Evolutionary conservation across 2,113 vertebrate genomes (phyloP).

Genomic region (Barnardius zonarius): DNA sequence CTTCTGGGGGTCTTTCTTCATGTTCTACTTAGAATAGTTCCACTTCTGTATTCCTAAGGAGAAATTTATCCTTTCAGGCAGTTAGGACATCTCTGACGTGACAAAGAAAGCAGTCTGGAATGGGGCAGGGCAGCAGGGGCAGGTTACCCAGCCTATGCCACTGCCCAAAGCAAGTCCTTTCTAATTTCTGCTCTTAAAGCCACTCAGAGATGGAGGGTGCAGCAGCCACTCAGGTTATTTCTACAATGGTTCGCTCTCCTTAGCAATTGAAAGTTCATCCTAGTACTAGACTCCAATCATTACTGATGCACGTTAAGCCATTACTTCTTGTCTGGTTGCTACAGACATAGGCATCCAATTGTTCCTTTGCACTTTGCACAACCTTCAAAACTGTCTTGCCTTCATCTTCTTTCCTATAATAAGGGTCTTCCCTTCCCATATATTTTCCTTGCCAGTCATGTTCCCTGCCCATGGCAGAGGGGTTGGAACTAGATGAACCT

Average conservation of each 20-base stretch:
- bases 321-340: background rate
- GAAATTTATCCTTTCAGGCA: background rate
- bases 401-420: background rate
- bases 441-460: background rate
- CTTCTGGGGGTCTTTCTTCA: background rate
- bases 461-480: background rate
- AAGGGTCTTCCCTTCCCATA: background rate
- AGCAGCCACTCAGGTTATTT: background rate
- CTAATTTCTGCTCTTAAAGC: background rate
- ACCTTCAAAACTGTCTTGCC: background rate
- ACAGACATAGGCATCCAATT: background rate
- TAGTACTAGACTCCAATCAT: background rate
- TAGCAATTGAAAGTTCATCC: background rate
- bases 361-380: background rate
- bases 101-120: background rate
- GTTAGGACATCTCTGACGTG: background rate
- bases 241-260: background rate
- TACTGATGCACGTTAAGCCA: background rate
- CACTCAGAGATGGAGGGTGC: background rate
- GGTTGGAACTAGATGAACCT: too few species aligned
- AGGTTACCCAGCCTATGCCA: background rate
- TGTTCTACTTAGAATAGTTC: background rate
- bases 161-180: background rate
- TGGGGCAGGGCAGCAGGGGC: too few species aligned
- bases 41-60: background rate